These are phyloP conservation scores for Deroplatys truncata DNA, from an alignment of 2,888 invertebrate genomes.

Conservation along the genomic window DNA sequence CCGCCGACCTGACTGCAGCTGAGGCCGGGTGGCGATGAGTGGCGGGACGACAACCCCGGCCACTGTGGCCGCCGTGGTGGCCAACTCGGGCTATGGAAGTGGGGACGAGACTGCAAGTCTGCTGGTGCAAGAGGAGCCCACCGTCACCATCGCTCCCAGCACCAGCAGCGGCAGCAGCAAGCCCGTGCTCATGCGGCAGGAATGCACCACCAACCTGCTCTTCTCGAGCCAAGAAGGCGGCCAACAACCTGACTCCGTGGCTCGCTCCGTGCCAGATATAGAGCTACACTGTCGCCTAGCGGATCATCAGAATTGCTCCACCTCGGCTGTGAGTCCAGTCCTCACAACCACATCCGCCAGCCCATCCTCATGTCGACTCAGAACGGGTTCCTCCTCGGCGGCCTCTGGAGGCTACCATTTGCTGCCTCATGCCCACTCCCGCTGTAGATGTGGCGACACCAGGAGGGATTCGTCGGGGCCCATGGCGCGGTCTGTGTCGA, in stretches of 20 bases:
- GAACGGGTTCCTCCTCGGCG: slow-evolving; percentile 48
- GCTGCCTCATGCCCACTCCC: slow-evolving; percentile 57
- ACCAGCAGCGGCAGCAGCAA: slow-evolving; percentile 48
- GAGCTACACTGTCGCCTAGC: slow-evolving; percentile 67
- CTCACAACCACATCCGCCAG: not conserved
- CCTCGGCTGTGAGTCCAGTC: slow-evolving; percentile 38
- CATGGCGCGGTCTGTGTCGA: slow-evolving; percentile 73
- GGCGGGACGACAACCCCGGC: not conserved
- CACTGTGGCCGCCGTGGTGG: slow-evolving; percentile 47
- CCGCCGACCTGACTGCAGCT: slow-evolving; percentile 2
- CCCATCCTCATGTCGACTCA: slow-evolving; percentile 24
- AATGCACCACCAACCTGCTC: slow-evolving; percentile 73
- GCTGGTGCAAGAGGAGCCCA: slow-evolving; percentile 62
- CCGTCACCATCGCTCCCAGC: slow-evolving; percentile 47
- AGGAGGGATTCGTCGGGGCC: slow-evolving; percentile 71
- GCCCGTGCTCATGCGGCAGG: slow-evolving; percentile 80
- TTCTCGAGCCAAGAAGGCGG: slow-evolving; percentile 59
- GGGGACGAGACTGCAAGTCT: slow-evolving; percentile 81
- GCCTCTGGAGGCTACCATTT: slow-evolving; percentile 56
- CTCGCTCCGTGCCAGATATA: slow-evolving; percentile 76
- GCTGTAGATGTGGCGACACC: slow-evolving; percentile 59
- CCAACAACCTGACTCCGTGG: slow-evolving; percentile 57
- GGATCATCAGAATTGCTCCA: slow-evolving; percentile 49
- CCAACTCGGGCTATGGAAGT: slow-evolving; percentile 66
- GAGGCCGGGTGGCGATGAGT: not conserved